Conservation (phyloP, 2,113 vertebrate species). For the Pteruthius melanotis region DNA sequence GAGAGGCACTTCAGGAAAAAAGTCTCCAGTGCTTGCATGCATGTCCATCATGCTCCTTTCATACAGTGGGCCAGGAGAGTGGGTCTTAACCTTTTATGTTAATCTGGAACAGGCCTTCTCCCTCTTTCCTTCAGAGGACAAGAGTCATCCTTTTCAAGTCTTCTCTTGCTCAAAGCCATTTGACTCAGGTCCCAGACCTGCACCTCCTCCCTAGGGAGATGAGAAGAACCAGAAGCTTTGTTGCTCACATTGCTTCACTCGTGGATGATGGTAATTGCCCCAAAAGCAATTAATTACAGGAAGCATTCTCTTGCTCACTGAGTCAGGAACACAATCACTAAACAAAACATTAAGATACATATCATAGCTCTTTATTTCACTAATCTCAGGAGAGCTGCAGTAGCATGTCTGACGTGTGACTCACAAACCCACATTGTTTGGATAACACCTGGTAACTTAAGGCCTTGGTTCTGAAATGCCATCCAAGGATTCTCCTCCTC, state of each 20-base stretch:
- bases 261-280: background rate
- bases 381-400: background rate
- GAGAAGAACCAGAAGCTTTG: constrained; percentile 15
- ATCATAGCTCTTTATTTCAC: background rate
- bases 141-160: constrained; percentile 1
- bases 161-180: constrained; percentile 9
- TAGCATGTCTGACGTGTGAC: background rate
- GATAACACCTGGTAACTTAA: background rate
- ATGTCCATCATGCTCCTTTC: fast-evolving
- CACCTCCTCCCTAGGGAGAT: background rate
- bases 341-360: constrained; percentile 2
- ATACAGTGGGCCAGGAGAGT: background rate
- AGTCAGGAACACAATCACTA: background rate
- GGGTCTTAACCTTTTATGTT: background rate
- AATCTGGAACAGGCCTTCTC: background rate
- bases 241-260: background rate
- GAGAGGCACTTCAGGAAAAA: background rate
- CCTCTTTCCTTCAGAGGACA: background rate
- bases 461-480: background rate
- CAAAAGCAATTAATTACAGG: constrained; percentile 19
- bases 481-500: background rate
- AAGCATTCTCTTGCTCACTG: background rate
- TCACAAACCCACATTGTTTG: background rate
- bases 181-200: background rate
- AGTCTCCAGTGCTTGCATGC: background rate